Conservation (phyloP, 2,113 vertebrate species). For the Nasalis larvatus region DNA sequence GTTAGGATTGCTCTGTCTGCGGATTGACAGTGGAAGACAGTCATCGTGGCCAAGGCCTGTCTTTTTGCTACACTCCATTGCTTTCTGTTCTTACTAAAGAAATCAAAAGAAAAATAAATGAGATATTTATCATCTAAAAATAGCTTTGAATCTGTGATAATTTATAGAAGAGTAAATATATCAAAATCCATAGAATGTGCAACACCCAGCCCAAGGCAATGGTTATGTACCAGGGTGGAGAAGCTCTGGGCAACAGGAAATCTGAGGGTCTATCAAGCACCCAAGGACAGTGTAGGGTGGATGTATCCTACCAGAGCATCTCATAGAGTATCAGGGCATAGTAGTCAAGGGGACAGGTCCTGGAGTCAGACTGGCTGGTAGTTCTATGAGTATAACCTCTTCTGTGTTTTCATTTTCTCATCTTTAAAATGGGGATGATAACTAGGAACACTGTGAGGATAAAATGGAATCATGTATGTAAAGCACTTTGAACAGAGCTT, state of each 20-base stretch:
- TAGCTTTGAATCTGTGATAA: not conserved
- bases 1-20: not conserved
- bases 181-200: not conserved
- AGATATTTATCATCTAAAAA: not conserved
- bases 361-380: not conserved
- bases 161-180: not conserved
- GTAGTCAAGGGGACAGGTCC: not conserved
- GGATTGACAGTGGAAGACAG: not conserved
- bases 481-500: no score
- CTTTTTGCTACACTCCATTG: not conserved
- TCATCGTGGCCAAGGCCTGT: not conserved
- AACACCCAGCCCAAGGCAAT: not conserved
- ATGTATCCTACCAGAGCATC: accelerated
- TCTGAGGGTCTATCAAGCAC: not conserved
- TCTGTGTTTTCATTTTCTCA: not conserved
- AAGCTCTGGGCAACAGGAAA: not conserved
- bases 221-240: not conserved
- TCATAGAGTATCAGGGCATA: not conserved
- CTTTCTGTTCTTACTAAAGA: not conserved
- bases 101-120: not conserved
- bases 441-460: not conserved
- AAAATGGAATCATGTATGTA: not conserved
- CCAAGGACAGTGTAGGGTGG: not conserved
- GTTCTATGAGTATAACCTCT: not conserved
- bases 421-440: not conserved